Percentiles rank a stretch among this genome's conserved stretches.
Conservation (phyloP, 1,140 invertebrate genomes). For the Lepidostoma basale region DNA sequence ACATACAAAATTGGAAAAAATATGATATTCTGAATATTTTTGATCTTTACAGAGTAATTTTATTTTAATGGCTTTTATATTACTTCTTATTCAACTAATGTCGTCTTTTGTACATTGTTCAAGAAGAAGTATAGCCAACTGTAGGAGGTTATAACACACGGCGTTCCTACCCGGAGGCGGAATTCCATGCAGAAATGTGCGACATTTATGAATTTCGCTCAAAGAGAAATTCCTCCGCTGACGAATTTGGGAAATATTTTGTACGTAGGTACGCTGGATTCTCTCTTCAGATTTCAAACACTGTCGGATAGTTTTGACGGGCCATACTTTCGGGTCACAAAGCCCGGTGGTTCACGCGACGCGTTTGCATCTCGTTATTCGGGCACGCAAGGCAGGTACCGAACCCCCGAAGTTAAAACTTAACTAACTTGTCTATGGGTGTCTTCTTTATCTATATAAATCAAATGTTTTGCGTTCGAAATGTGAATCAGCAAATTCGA, state of each 20-base stretch:
- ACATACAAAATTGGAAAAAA: too few species aligned
- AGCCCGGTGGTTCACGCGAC: background rate
- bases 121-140: too few species aligned
- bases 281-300: background rate
- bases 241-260: slow-evolving; percentile 16
- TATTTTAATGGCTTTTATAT: too few species aligned
- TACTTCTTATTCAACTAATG: too few species aligned
- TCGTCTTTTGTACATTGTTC: too few species aligned
- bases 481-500: too few species aligned
- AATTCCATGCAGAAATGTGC: slow-evolving; percentile 16
- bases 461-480: too few species aligned
- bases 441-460: background rate
- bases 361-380: slow-evolving; percentile 14
- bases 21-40: too few species aligned
- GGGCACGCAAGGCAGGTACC: background rate
- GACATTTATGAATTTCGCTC: slow-evolving; percentile 22
- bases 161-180: background rate
- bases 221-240: slow-evolving; percentile 15
- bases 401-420: background rate
- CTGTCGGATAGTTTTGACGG: background rate
- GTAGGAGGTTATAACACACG: too few species aligned
- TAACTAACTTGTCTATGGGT: too few species aligned
- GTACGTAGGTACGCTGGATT: background rate
- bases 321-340: background rate
- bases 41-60: too few species aligned